Conservation (phyloP, 1,140 invertebrate species). For the Pygmarrhopalites habei region DNA sequence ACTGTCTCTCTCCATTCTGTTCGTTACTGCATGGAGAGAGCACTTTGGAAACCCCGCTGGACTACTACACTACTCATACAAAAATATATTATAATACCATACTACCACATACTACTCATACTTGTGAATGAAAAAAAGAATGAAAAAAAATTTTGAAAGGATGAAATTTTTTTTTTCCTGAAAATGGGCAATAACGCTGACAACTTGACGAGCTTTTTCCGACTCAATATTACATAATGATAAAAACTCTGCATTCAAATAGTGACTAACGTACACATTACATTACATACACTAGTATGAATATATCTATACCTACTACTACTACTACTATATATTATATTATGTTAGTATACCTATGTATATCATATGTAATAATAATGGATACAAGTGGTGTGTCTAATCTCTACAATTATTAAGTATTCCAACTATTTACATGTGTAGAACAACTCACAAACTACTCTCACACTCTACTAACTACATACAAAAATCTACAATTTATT, state of each 20-base stretch:
- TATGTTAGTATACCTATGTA: background rate
- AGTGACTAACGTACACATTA: background rate
- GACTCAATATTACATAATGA: conserved; percentile 19
- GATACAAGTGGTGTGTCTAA: too few relatives aligned
- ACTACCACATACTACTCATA: background rate
- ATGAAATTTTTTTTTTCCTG: background rate
- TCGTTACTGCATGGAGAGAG: background rate
- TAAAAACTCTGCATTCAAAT: too few relatives aligned
- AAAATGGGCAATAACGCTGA: conserved; percentile 35
- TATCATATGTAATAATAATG: too few relatives aligned
- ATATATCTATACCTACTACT: background rate
- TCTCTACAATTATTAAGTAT: too few relatives aligned
- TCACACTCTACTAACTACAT: too few relatives aligned
- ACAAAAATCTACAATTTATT: too few relatives aligned
- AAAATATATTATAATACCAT: too few relatives aligned
- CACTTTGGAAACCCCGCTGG: conserved; percentile 6
- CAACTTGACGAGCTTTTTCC: conserved; percentile 35
- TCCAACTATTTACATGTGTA: too few relatives aligned
- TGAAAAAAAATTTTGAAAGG: background rate
- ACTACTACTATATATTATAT: background rate
- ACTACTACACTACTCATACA: background rate
- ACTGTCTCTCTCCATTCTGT: background rate
- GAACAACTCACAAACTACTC: too few relatives aligned
- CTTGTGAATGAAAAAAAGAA: conserved; percentile 6
- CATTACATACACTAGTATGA: background rate